These are phyloP conservation scores for Bhutanitis thaidina DNA, from an alignment of 2,888 invertebrate genomes.

Conservation along the genomic window DNA sequence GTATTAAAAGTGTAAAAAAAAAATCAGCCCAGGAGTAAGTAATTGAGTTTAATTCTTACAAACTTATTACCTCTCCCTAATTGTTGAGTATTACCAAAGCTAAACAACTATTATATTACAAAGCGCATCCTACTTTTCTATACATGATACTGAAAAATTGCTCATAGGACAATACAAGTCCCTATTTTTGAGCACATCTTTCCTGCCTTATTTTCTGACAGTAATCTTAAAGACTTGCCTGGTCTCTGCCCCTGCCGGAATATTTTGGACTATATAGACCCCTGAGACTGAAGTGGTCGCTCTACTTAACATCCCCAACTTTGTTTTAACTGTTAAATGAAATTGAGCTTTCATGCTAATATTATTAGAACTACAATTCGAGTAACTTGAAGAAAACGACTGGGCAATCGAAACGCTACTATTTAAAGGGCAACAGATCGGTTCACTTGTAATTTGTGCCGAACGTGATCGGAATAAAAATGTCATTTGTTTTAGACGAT, in stretches of 20 bases:
- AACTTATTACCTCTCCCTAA: no score
- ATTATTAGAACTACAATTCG: not conserved
- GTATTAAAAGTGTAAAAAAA: no score
- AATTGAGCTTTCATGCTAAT: not conserved
- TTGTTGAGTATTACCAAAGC: no score
- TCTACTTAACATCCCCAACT: slow-evolving; percentile 23
- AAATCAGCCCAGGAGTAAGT: no score
- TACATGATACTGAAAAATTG: no score
- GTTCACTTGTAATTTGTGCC: slow-evolving; percentile 63
- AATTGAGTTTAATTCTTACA: no score
- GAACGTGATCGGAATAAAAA: slow-evolving; percentile 52
- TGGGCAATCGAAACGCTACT: slow-evolving; percentile 54
- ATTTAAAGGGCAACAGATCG: slow-evolving; percentile 59
- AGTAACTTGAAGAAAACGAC: slow-evolving; percentile 48
- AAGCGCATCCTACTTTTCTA: no score
- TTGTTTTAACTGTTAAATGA: not conserved
- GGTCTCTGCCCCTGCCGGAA: slow-evolving; percentile 43
- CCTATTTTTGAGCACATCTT: slow-evolving; percentile 33
- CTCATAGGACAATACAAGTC: no score
- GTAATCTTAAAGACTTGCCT: slow-evolving; percentile 64
- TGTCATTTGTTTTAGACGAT: slow-evolving; percentile 4
- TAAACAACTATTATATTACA: no score
- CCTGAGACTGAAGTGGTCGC: slow-evolving; percentile 51
- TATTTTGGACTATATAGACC: slow-evolving; percentile 61
- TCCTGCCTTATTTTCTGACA: slow-evolving; percentile 60